Percentiles rank a stretch among this genome's conserved stretches.
Conservation (phyloP, 1,140 invertebrate species). For the Brachionus plicatilis region DNA sequence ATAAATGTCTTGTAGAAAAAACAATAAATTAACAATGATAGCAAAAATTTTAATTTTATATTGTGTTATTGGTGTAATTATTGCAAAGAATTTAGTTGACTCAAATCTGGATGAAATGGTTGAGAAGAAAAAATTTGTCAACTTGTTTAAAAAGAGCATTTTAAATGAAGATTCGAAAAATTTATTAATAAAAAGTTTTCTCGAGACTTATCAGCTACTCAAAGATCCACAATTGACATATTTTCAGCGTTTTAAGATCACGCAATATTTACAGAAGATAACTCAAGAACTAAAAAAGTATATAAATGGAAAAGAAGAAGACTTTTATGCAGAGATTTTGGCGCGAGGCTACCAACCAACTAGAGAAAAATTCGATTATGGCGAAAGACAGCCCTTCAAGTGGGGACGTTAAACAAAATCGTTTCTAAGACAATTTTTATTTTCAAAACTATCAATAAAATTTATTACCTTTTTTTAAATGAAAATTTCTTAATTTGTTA, state of each 20-base stretch:
- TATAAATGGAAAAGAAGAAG: not conserved
- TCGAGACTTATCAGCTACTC: not conserved
- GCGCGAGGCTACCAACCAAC: not conserved
- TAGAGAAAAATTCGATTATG: not conserved
- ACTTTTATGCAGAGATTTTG: not conserved
- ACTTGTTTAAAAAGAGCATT: not conserved
- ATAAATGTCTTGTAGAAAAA: not conserved
- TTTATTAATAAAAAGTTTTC: not conserved
- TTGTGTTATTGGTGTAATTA: not conserved
- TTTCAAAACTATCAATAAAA: not conserved
- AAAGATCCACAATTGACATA: not conserved
- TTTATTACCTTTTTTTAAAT: conserved; percentile 38
- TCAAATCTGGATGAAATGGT: not conserved
- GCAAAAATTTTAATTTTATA: not conserved
- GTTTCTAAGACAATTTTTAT: not conserved
- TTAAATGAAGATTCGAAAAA: not conserved
- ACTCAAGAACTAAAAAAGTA: not conserved
- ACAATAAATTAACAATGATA: not conserved
- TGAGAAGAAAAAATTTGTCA: not conserved
- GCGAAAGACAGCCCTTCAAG: not conserved
- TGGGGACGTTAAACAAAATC: not conserved
- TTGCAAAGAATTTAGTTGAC: not conserved
- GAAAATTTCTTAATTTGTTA: conserved; percentile 33
- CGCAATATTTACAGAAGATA: not conserved
- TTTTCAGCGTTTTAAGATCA: not conserved